Base-by-base conservation (phyloP, 2,888 invertebrate genomes). In the Protodeltote pygarga region DNA sequence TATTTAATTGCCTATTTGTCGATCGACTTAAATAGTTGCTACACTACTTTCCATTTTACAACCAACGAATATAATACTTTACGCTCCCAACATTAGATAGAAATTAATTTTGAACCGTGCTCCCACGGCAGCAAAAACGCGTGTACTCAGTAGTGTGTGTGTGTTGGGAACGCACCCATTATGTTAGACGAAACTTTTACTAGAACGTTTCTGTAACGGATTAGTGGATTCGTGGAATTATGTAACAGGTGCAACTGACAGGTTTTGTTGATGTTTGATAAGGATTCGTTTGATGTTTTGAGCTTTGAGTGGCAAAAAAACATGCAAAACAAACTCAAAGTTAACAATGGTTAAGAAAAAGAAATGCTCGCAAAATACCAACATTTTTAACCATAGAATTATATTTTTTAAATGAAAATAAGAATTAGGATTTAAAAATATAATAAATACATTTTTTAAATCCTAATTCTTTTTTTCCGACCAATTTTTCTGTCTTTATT, bases 31-130 rank as follows among this genome's bases (percentile, higher is more conserved):
- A 45, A 66, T 41, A 58, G 48, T 46, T 45, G 64, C 20, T 64
- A 38, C 57, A 67, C 49, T 61, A 79, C 83, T 83, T 82, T 83
- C 82, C 78, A 72, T 83, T 82, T 81, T 79, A 81, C 65, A 65
- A 67, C 71, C 63, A 72, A 71, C 71, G 73, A 81, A 75, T 68
- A 66, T 63, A 63, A 65, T 76, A 75, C 75, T 74, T 69, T 71
- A 67, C 52, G 49, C 65, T 80, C 75, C 70, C 78, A 77, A 71
- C 75, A 71, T 73, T 70, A 71, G 60, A 48, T 60, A 68, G 69
- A 65, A 68, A 68, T 69, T 65, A 54, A 65, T 65, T 50, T 50
- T 44, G 52, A 44, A 24, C 17, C 2, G 37, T 27, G 32, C 69
- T 68, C 67, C 52, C 69, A 68, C 67, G 67, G 41, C 47, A 40